Conservation (phyloP, 2,888 invertebrate species). For the Melitaea athalia region DNA sequence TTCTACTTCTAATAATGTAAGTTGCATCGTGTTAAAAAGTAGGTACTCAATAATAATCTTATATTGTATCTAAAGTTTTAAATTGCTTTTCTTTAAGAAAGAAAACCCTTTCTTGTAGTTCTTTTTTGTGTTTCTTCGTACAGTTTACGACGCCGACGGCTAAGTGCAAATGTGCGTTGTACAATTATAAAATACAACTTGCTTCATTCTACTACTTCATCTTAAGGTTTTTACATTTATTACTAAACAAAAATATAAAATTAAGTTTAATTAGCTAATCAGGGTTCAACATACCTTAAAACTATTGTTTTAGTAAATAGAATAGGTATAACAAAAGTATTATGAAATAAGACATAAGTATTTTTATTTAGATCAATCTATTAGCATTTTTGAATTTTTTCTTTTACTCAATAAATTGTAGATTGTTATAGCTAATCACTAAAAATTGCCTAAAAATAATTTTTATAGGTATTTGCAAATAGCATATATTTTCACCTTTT, state of each 20-base stretch:
- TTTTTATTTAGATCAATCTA: no score
- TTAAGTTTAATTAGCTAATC: neutral
- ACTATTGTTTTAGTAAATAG: no score
- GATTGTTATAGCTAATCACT: no score
- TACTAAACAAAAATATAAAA: neutral
- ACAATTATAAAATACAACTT: conserved; percentile 34
- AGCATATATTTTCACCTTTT: no score
- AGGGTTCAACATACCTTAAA: no score
- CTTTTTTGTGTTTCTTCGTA: conserved; percentile 53
- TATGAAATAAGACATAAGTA: no score
- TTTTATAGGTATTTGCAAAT: no score
- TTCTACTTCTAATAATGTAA: no score
- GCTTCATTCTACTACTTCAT: neutral
- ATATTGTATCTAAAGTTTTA: neutral
- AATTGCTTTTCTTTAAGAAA: conserved; percentile 29
- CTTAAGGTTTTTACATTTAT: neutral
- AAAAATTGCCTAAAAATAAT: no score
- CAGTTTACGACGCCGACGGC: conserved; percentile 64
- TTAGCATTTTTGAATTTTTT: no score
- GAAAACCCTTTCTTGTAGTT: conserved; percentile 42
- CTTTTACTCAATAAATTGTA: no score
- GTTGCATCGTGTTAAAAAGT: neutral
- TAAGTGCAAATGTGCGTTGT: conserved; percentile 52
- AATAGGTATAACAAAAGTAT: no score
- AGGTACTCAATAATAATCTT: neutral